Evolutionary conservation across 2,888 invertebrate genomes (phyloP).

Genomic region (Patella depressa): DNA sequence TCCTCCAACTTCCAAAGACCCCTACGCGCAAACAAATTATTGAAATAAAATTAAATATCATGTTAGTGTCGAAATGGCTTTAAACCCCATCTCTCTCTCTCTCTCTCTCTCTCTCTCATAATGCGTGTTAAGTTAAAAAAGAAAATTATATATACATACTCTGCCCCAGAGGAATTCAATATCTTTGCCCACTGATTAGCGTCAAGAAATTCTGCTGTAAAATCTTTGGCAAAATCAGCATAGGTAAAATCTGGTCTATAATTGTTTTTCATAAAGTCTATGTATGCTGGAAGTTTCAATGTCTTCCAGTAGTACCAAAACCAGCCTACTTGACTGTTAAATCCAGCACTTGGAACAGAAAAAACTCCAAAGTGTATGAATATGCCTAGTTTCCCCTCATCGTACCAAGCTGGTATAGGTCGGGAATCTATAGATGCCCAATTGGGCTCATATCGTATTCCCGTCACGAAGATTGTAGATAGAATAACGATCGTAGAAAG

Average conservation of each 20-base stretch:
- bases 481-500: no score
- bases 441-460: constrained; percentile 46
- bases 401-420: constrained; percentile 71
- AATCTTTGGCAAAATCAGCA: constrained; percentile 89
- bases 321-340: constrained; percentile 78
- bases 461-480: background rate
- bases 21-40: no score
- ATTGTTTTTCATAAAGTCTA: constrained; percentile 83
- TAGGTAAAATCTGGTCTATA: constrained; percentile 89
- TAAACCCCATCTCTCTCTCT: no score
- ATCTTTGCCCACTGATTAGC: constrained; percentile 86
- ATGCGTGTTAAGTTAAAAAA: no score
- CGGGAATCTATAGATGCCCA: constrained; percentile 72
- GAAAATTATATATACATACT: constrained; percentile 74
- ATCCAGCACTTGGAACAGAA: constrained; percentile 63
- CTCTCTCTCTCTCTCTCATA: no score
- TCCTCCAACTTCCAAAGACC: no score
- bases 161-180: constrained; percentile 87
- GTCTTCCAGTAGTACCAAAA: constrained; percentile 86
- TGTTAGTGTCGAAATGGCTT: no score
- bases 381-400: constrained; percentile 72
- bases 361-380: constrained; percentile 73
- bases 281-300: constrained; percentile 70
- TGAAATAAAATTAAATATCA: no score
- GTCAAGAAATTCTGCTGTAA: constrained; percentile 89